Percentiles rank a stretch among this genome's conserved stretches.
Conservation (phyloP, 2,797 vertebrate species). For the Microctenopoma lineatum region DNA sequence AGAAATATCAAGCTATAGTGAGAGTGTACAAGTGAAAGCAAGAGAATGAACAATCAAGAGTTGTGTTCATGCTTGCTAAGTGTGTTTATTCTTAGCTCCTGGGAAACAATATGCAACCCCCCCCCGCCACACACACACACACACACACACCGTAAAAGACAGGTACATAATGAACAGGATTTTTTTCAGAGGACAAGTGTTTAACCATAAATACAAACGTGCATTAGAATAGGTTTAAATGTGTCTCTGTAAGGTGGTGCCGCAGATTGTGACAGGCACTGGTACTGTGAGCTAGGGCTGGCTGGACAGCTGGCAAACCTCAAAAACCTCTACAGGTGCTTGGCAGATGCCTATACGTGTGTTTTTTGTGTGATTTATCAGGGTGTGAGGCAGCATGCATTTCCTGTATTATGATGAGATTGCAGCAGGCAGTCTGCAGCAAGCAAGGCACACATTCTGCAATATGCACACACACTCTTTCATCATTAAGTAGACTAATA, state of each 20-base stretch:
- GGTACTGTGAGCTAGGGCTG: conserved; percentile 40
- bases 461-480: conserved; percentile 50
- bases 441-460: conserved; percentile 40
- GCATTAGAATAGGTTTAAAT: conserved; percentile 40
- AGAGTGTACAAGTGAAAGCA: conserved; percentile 26
- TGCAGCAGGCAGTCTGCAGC: conserved; percentile 65
- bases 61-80: conserved; percentile 39
- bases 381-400: conserved; percentile 68
- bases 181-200: conserved; percentile 41
- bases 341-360: conserved; percentile 49
- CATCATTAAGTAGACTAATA: conserved; percentile 69
- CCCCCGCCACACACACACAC: conserved; percentile 9
- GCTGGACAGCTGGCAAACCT: conserved; percentile 57
- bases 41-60: conserved; percentile 45
- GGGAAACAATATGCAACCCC: conserved; percentile 36
- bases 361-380: conserved; percentile 23
- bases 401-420: conserved; percentile 73
- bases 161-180: conserved; percentile 46
- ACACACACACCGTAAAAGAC: not conserved
- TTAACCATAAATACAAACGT: conserved; percentile 19
- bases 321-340: conserved; percentile 71
- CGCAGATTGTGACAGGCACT: conserved; percentile 50
- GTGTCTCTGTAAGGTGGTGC: conserved; percentile 20
- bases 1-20: conserved; percentile 19
- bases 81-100: conserved; percentile 62